Evolutionary conservation across 2,113 vertebrate species (phyloP).

Genomic region (Motacilla tschutschensis): DNA sequence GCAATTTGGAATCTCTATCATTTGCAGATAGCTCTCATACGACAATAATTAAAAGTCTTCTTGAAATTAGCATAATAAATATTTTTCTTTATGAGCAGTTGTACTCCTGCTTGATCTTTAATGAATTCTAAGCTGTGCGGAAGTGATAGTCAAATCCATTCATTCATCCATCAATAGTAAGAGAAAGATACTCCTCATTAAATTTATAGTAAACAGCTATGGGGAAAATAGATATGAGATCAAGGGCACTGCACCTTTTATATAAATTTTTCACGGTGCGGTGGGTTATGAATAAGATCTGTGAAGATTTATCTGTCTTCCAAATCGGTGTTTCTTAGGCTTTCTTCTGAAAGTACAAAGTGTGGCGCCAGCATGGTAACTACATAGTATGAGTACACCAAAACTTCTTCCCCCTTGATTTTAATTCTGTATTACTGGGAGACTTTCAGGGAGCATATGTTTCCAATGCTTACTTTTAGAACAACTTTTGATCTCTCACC

Average conservation of each 20-base stretch:
- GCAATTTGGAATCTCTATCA: background rate
- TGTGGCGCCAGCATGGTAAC: background rate
- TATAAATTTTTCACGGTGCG: background rate
- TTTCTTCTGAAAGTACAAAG: background rate
- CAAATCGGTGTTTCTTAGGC: background rate
- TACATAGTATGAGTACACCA: background rate
- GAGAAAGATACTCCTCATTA: background rate
- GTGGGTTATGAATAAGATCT: background rate
- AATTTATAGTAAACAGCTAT: background rate
- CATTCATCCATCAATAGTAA: background rate
- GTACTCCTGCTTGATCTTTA: background rate
- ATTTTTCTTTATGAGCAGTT: background rate
- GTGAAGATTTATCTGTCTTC: background rate
- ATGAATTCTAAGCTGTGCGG: background rate
- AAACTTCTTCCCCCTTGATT: accelerated
- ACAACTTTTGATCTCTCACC: background rate
- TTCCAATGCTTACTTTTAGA: background rate
- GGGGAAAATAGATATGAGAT: background rate
- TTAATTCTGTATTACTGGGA: background rate
- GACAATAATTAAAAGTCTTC: background rate
- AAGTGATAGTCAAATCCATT: background rate
- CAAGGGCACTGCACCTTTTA: background rate
- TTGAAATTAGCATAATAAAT: background rate
- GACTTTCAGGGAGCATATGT: background rate
- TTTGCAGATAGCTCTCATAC: background rate